Evolutionary conservation across 1,140 invertebrate species (phyloP).

Genomic region (Drosophila sturtevanti): DNA sequence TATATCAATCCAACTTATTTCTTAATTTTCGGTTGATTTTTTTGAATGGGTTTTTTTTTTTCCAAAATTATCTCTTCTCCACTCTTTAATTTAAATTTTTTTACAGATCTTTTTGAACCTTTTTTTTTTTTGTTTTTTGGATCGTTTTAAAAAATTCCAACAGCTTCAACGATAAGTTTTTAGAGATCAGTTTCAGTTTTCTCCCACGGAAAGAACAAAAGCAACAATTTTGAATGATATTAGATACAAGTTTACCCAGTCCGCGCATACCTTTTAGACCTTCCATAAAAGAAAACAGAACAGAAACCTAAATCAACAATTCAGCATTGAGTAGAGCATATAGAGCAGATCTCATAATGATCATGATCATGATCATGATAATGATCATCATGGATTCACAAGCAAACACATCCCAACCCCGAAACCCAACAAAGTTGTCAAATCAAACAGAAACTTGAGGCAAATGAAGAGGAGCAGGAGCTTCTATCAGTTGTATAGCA

Average conservation of each 20-base stretch:
- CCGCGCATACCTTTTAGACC: slow-evolving; percentile 16
- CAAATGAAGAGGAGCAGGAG: slow-evolving; percentile 30
- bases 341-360: slow-evolving; percentile 33
- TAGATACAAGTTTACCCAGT: slow-evolving; percentile 17
- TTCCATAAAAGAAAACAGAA: slow-evolving; percentile 4
- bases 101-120: too few relatives aligned
- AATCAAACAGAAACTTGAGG: slow-evolving; percentile 63
- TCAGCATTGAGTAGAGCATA: slow-evolving; percentile 34
- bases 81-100: too few relatives aligned
- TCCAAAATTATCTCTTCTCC: too few relatives aligned
- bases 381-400: slow-evolving; percentile 12
- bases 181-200: neutral
- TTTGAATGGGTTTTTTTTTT: too few relatives aligned
- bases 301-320: slow-evolving; percentile 62
- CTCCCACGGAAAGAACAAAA: neutral
- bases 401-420: slow-evolving; percentile 36
- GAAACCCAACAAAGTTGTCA: slow-evolving; percentile 70
- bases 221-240: neutral
- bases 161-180: neutral
- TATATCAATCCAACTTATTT: too few relatives aligned
- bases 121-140: too few relatives aligned
- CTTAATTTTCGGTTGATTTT: too few relatives aligned
- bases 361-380: slow-evolving; percentile 7
- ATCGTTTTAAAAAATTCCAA: too few relatives aligned
- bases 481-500: slow-evolving; percentile 8